Base-by-base conservation (phyloP, 1,140 invertebrate species). In the Phymorhynchus buccinoides region DNA sequence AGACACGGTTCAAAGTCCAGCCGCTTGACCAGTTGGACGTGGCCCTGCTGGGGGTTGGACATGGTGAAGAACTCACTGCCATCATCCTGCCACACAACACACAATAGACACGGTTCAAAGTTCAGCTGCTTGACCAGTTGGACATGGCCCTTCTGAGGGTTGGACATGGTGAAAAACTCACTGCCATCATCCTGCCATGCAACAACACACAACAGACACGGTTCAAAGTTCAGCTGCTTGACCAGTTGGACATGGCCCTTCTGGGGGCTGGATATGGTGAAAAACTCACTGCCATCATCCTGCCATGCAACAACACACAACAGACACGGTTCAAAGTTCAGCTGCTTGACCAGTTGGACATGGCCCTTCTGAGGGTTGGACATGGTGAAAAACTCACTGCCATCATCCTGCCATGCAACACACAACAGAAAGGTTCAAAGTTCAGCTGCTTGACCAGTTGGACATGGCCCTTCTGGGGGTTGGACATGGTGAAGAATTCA, bases 1-100 rank as follows among this genome's bases (percentile, higher is more conserved):
- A n/a, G n/a, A n/a, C n/a, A n/a, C 1, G 22, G 22, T 35, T 80
- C 79, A 35, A 80, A 80, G 44, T 80, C 79, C 48, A 80, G 48
- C 16, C 4, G 7, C 48, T 80, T 80, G n/a, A 9, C 44, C 44
- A 80, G 32, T 30, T 35, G 32, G 27, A 80, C 37, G 39, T 30
- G 42, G 0, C 79, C 79, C 12, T 35, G n/a, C 27, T 62, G 79
- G n/a, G 39, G 3, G 79, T 80, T 44, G 22, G 79, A 32, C 79
- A 80, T 80, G 1, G 14, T 80, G 79, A 80, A 80, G n/a, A 35
- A 56, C 32, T 27, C 30, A 9, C 44, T 14, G 22, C 79, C 79
- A 35, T 80, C 79, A 27, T 56, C 32, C 79, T 80, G 3, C 14
- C n/a, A n/a, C n/a, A n/a, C n/a, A n/a, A n/a, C n/a, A n/a, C n/a